Evolutionary conservation across 2,888 invertebrate species (phyloP).

Genomic region (Mactromeris polynyma): DNA sequence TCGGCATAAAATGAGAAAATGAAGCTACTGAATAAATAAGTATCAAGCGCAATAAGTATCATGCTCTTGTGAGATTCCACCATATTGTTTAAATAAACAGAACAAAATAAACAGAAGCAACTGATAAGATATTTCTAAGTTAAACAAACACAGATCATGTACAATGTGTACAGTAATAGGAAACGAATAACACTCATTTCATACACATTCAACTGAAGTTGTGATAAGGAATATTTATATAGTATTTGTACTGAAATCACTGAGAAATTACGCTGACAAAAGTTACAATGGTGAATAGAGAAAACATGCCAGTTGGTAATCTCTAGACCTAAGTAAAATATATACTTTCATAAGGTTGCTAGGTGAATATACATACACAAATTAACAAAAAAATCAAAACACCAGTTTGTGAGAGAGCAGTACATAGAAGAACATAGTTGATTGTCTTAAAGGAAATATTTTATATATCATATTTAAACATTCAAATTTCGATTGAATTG

Average conservation of each 20-base stretch:
- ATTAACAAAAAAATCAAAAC: too few relatives aligned
- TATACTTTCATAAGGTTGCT: too few relatives aligned
- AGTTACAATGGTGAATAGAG: background rate
- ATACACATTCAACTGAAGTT: background rate
- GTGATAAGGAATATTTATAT: background rate
- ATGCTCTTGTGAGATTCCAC: background rate
- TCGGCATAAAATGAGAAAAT: too few relatives aligned
- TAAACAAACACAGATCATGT: background rate
- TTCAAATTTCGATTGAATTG: too few relatives aligned
- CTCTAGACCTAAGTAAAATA: too few relatives aligned
- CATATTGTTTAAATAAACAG: background rate
- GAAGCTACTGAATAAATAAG: too few relatives aligned
- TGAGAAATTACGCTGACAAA: background rate
- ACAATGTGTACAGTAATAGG: background rate
- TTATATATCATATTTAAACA: too few relatives aligned
- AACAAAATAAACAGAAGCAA: slow-evolving; percentile 23
- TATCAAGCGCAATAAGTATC: background rate
- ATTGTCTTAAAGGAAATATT: too few relatives aligned
- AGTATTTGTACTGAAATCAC: background rate
- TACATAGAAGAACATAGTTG: too few relatives aligned
- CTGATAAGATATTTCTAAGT: background rate
- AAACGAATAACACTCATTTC: background rate
- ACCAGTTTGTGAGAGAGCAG: too few relatives aligned
- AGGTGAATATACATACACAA: too few relatives aligned
- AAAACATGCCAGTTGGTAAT: background rate